Evolutionary conservation across 2,888 invertebrate species (phyloP).

Genomic region (Acanthosepion lycidas): DNA sequence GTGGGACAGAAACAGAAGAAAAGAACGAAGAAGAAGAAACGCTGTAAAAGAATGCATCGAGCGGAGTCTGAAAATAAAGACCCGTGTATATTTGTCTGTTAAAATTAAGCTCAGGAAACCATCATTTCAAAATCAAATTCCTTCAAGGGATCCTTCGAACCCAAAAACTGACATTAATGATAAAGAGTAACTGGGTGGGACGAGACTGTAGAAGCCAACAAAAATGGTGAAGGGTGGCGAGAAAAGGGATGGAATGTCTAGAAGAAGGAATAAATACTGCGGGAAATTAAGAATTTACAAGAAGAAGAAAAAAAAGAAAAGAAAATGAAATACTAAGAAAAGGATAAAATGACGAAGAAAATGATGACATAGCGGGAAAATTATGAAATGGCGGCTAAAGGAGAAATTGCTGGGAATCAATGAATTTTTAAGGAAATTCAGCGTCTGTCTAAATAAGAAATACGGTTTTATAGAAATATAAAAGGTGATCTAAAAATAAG

Average conservation of each 20-base stretch:
- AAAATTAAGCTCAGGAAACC: background rate
- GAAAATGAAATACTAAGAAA: background rate
- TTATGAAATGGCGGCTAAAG: background rate
- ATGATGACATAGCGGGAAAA: background rate
- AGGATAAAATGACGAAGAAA: background rate
- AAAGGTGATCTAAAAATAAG: too few relatives aligned
- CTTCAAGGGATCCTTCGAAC: background rate
- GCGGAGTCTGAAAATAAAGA: background rate
- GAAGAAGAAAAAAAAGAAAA: background rate
- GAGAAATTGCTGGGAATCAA: background rate
- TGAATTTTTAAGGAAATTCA: background rate
- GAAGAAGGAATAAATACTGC: background rate
- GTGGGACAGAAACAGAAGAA: accelerated
- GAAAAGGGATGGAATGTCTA: background rate
- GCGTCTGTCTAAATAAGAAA: background rate
- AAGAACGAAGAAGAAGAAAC: background rate
- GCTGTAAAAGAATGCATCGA: background rate
- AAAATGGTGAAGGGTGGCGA: background rate
- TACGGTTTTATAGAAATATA: background rate
- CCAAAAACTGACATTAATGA: background rate
- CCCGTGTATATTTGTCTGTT: background rate
- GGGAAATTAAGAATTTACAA: background rate
- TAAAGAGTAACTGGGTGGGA: background rate
- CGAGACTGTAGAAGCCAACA: background rate
- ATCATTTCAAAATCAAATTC: slow-evolving; percentile 14